phyloP scores from a whole-genome alignment of 2,113 vertebrate genomes.

The Cisticola juncidis region DNA sequence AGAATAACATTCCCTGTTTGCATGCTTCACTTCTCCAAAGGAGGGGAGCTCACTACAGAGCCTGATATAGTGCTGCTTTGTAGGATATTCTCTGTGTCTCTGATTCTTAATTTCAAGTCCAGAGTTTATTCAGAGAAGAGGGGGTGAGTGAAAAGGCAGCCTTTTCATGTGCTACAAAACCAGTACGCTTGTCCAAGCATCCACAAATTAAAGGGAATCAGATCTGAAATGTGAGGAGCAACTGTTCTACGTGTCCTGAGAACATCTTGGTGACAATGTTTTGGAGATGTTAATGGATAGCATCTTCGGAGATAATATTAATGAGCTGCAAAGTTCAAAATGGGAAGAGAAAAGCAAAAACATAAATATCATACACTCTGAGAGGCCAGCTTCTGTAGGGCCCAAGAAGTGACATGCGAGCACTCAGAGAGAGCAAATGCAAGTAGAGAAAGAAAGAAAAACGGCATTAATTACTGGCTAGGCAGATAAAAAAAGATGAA shows the following conservation, averaged over 20 bases:
- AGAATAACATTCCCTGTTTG: neutral
- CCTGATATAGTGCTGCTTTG: neutral
- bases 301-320: neutral
- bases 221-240: neutral
- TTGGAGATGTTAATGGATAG: neutral
- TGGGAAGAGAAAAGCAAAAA: neutral
- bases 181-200: neutral
- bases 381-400: neutral
- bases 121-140: neutral
- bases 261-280: neutral
- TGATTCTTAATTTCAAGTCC: neutral
- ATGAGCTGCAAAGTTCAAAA: neutral
- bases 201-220: neutral
- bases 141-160: neutral
- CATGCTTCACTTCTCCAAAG: neutral
- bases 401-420: neutral
- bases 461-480: neutral
- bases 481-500: neutral
- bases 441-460: neutral
- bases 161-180: neutral
- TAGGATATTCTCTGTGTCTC: neutral
- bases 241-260: neutral
- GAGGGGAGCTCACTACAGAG: neutral
- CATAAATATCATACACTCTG: neutral
- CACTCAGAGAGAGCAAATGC: neutral